Evolutionary conservation across 1,140 invertebrate species (phyloP), one percentile per base, ranked within the genome.

Genomic region (Dufourea novaeangliae): DNA sequence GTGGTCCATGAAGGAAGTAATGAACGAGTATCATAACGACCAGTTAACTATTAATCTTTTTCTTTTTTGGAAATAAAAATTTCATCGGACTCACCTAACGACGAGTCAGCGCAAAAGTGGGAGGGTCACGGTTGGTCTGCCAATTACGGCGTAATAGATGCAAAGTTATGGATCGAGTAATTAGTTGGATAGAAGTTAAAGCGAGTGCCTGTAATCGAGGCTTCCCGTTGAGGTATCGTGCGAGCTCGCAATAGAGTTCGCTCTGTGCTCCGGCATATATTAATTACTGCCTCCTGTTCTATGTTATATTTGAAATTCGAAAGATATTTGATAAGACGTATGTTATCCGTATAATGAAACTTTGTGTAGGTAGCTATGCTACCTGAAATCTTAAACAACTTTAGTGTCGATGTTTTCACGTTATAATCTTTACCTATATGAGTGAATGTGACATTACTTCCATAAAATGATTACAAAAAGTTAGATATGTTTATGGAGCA

Each of bases 101-200:
- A 0, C 1, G 10, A 25, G 10, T 5, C 41, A 6, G 20, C 32
- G 25, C 44, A 37, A 68, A 50, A 61, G 68, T 54, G 29, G 22
- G 27, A 39, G 46, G 34, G n/a, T 54, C 52, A 39, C 25, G 29
- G 32, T 74, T 68, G 52, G 64, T 44, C 80, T 44, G 50, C 44
- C 69, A 78, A 73, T 68, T 63, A 67, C 41, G 14, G 34, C 25
- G 32, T 83, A 75, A 83, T 79, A 83, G 82, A 83, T 83, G 80
- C 76, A 83, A 83, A 83, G 44, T 83, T 83, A 83, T 83, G 82
- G 70, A 79, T 71, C 62, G 69, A 66, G 52, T 82, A 82, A 83
- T 83, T 74, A 74, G 62, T 73, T 56, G 66, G 44, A 63, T 69
- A 69, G 80, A 79, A 79, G 80, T 83, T 83, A 64, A 70, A 83